Evolutionary conservation across 2,888 invertebrate species (phyloP).

Genomic region (Caenorhabditis macrosperma): DNA sequence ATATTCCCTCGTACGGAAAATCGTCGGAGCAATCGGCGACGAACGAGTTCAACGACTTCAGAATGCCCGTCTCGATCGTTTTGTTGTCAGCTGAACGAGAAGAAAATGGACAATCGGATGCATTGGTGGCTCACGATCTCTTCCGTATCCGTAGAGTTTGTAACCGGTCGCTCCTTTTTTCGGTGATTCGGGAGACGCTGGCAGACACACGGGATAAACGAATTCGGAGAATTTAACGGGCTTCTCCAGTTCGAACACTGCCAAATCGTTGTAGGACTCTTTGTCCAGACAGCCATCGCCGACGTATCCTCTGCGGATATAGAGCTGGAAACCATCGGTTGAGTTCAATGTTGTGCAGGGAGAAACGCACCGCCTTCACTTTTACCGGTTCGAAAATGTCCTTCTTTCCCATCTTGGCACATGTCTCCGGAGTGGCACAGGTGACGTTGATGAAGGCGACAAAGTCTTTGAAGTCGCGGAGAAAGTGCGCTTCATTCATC

Average conservation of each 20-base stretch:
- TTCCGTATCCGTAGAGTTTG: slow-evolving; percentile 47
- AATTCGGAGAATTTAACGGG: slow-evolving; percentile 32
- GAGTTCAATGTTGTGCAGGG: too few species aligned
- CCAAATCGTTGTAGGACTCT: slow-evolving; percentile 53
- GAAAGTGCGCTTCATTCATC: slow-evolving; percentile 18
- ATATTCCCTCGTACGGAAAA: slow-evolving; percentile 23
- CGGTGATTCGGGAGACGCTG: neutral
- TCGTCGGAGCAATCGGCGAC: slow-evolving; percentile 35
- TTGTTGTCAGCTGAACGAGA: neutral
- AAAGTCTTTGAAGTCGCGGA: slow-evolving; percentile 38
- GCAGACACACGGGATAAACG: slow-evolving; percentile 48
- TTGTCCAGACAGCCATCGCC: slow-evolving; percentile 45
- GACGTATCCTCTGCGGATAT: slow-evolving; percentile 56
- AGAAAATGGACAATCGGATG: neutral
- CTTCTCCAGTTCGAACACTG: slow-evolving; percentile 41
- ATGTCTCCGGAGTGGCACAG: slow-evolving; percentile 33
- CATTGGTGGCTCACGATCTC: slow-evolving; percentile 53
- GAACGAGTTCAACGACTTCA: slow-evolving; percentile 10
- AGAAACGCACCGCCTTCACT: slow-evolving; percentile 21
- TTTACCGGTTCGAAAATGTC: slow-evolving; percentile 34
- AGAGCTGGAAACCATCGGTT: slow-evolving; percentile 40
- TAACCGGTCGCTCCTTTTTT: slow-evolving; percentile 5
- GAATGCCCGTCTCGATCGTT: slow-evolving; percentile 10
- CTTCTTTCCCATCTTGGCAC: slow-evolving; percentile 6
- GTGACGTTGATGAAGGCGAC: slow-evolving; percentile 47